These are phyloP conservation scores for Lysiphlebus fabarum DNA, from an alignment of 1,140 invertebrate species.

Conservation along the genomic window DNA sequence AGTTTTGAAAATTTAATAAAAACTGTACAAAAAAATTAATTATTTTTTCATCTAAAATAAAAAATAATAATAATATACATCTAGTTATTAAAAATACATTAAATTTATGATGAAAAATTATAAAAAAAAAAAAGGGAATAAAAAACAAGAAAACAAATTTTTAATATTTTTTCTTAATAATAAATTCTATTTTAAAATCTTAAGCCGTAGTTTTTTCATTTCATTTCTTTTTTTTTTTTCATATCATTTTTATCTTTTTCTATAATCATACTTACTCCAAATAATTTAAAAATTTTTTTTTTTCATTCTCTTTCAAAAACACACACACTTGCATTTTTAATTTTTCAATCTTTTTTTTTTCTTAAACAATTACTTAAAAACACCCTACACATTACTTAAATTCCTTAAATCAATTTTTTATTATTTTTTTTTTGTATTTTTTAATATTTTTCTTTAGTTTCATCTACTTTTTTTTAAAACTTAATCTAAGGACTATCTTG, in stretches of 20 bases:
- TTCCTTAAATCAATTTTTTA: constrained; percentile 27
- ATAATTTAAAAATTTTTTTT: constrained; percentile 1
- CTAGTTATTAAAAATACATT: no score
- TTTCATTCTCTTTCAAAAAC: constrained; percentile 26
- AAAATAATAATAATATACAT: no score
- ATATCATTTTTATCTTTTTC: constrained; percentile 24
- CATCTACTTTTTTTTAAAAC: constrained; percentile 15
- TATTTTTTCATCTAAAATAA: no score
- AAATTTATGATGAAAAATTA: no score
- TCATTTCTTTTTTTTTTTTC: constrained; percentile 8
- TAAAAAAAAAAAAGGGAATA: no score
- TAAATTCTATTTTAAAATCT: constrained; percentile 20
- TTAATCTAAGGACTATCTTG: constrained; percentile 23
- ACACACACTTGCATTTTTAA: constrained; percentile 12
- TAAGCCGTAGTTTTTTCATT: constrained; percentile 26
- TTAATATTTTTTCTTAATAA: background rate
- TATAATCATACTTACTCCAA: constrained; percentile 3
- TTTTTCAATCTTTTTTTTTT: constrained; percentile 24
- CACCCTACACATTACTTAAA: constrained; percentile 41
- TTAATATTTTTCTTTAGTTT: constrained; percentile 3
- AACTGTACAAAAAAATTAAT: constrained; percentile 25
- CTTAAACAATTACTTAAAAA: constrained; percentile 50
- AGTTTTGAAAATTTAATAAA: no score
- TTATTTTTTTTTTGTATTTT: constrained; percentile 9
- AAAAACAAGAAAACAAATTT: no score